Evolutionary conservation across 2,797 vertebrate species (phyloP), one percentile per base, ranked within the genome.

Genomic region (Schizopygopsis malacanthus): DNA sequence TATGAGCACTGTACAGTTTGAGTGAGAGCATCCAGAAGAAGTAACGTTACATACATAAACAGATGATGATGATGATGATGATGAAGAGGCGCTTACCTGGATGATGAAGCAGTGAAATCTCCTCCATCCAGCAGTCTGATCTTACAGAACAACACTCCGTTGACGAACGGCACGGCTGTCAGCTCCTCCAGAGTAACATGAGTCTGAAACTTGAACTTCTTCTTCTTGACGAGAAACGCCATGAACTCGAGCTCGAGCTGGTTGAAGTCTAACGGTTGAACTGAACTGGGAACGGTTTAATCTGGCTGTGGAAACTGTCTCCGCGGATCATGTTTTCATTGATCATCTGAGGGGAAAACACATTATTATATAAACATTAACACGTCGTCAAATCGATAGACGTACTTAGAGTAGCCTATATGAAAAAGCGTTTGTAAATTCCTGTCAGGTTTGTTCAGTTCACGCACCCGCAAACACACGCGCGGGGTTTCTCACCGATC

Each of bases 131-230:
- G 91, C 90, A 99, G 94, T 89, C 98, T 92, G 89, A 99, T 96
- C 88, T 99, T 99, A 92, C 98, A 99, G 95, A 99, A 99, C 45
- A 99, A 92, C 50, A 99, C 96, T 43, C 98, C 98, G 69, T 99
- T 99, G 88, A 99, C 98, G 84, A 99, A 99, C 22, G 98, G 98
- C 76, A 99, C 98, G 0, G 98, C 97, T 16, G 95, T 97, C 92
- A 99, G 95, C 91, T 99, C 97, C 92, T 99, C 98, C 90, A 99
- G 94, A n/a, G 96, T 98, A 81, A 99, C 96, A 54, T 94, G 94
- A 1, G 97, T 98, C 93, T 98, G 98, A 87, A 99, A 99, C 93
- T 98, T 99, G 88, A 99, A 99, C 93, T 98, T 99, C 95, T 99
- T 99, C 93, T 99, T 99, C 92, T 98, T 99, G 92, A 96, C 97